Conservation (phyloP, 2,797 vertebrate genomes). For the Acanthurus tractus region DNA sequence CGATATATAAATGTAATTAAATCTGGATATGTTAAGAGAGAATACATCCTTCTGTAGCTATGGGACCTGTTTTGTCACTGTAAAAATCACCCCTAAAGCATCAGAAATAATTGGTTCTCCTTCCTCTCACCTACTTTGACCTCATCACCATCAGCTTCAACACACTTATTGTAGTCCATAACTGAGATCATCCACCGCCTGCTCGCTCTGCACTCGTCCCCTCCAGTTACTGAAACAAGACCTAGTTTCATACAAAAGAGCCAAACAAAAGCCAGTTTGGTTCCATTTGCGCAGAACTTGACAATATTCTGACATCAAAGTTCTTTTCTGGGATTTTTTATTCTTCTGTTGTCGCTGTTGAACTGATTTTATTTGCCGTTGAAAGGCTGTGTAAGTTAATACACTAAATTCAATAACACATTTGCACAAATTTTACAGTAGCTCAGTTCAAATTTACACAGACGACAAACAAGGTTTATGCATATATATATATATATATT, state of each 20-base stretch:
- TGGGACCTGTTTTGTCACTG: constrained; percentile 2
- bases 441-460: too few relatives aligned
- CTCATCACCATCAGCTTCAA: constrained; percentile 22
- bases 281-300: constrained; percentile 19
- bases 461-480: too few relatives aligned
- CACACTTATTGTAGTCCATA: constrained; percentile 29
- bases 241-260: constrained; percentile 30
- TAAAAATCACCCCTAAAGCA: constrained; percentile 21
- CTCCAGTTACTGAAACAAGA: constrained; percentile 42
- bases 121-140: constrained; percentile 30
- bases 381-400: not conserved
- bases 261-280: constrained; percentile 49
- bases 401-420: not conserved
- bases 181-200: constrained; percentile 43
- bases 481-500: too few relatives aligned
- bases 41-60: constrained; percentile 4
- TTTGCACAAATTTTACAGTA: not conserved
- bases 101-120: constrained; percentile 37
- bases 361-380: constrained; percentile 6
- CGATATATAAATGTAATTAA: not conserved
- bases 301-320: constrained; percentile 29
- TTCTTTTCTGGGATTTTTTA: constrained; percentile 10
- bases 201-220: constrained; percentile 20
- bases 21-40: constrained; percentile 3
- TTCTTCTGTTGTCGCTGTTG: not conserved